These are phyloP conservation scores for Callyntrura sp. DNA, from an alignment of 2,888 invertebrate genomes.

Conservation along the genomic window DNA sequence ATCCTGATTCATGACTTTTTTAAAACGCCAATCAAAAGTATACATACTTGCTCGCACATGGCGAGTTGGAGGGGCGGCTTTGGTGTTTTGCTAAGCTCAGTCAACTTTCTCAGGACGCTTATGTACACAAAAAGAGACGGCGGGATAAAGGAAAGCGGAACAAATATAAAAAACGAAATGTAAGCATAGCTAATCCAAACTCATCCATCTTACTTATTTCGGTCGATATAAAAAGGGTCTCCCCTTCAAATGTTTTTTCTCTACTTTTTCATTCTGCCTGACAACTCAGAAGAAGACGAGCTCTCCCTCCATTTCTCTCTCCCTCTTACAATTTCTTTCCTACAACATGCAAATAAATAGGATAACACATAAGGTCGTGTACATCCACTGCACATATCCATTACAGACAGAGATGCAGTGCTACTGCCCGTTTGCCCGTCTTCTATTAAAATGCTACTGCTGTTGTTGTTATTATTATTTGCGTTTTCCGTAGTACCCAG, in stretches of 20 bases:
- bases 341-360: slow-evolving; percentile 73
- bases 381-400: slow-evolving; percentile 62
- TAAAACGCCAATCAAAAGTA: too few relatives aligned
- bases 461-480: slow-evolving; percentile 26
- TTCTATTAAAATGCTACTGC: neutral
- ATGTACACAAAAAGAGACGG: slow-evolving; percentile 52
- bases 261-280: slow-evolving; percentile 61
- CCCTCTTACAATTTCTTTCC: too few relatives aligned
- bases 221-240: slow-evolving; percentile 75
- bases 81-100: neutral
- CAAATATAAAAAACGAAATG: slow-evolving; percentile 56
- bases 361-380: slow-evolving; percentile 52
- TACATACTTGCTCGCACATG: slow-evolving; percentile 57
- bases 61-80: neutral
- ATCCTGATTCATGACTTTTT: slow-evolving; percentile 46
- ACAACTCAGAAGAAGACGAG: slow-evolving; percentile 63
- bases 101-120: slow-evolving; percentile 46
- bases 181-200: slow-evolving; percentile 74
- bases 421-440: too few relatives aligned
- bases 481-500: too few relatives aligned
- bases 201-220: slow-evolving; percentile 74
- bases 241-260: slow-evolving; percentile 66
- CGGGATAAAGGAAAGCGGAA: neutral
- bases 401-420: slow-evolving; percentile 62
- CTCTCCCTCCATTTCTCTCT: too few relatives aligned